phyloP scores from a whole-genome alignment of 1,140 invertebrate genomes.

The Globodera ellingtonae region DNA sequence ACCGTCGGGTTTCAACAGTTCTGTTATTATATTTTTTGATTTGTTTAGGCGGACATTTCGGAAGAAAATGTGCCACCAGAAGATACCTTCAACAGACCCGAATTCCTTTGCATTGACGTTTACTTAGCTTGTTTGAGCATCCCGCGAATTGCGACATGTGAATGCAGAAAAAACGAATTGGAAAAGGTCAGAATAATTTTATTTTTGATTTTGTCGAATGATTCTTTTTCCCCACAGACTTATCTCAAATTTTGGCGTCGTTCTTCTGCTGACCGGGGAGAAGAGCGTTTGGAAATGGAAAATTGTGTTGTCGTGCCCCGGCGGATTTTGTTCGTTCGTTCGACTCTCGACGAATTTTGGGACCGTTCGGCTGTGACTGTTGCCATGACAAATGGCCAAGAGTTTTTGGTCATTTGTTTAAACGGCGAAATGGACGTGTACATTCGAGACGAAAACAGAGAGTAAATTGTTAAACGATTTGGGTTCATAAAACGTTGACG shows the following conservation, averaged over 20 bases:
- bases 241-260: conserved; percentile 40
- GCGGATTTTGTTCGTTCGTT: conserved; percentile 22
- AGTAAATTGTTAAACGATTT: background rate
- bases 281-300: conserved; percentile 22
- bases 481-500: too few species aligned
- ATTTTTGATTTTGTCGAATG: background rate
- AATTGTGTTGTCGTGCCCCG: conserved; percentile 23
- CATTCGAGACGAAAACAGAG: conserved; percentile 1
- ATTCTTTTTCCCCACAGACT: conserved; percentile 22
- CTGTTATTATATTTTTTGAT: background rate
- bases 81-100: conserved; percentile 36
- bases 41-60: conserved; percentile 39
- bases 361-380: conserved; percentile 1
- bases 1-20: too few species aligned
- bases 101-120: conserved; percentile 39
- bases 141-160: conserved; percentile 37
- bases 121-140: conserved; percentile 32
- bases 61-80: conserved; percentile 44
- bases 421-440: conserved; percentile 15
- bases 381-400: background rate
- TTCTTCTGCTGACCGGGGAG: conserved; percentile 1
- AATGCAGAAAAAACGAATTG: conserved; percentile 22
- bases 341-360: conserved; percentile 29
- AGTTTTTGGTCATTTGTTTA: conserved; percentile 25
- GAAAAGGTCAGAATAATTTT: conserved; percentile 27